Evolutionary conservation across 2,113 vertebrate species (phyloP), one percentile per base, ranked within the genome.

Genomic region (Eulacestoma nigropectus): DNA sequence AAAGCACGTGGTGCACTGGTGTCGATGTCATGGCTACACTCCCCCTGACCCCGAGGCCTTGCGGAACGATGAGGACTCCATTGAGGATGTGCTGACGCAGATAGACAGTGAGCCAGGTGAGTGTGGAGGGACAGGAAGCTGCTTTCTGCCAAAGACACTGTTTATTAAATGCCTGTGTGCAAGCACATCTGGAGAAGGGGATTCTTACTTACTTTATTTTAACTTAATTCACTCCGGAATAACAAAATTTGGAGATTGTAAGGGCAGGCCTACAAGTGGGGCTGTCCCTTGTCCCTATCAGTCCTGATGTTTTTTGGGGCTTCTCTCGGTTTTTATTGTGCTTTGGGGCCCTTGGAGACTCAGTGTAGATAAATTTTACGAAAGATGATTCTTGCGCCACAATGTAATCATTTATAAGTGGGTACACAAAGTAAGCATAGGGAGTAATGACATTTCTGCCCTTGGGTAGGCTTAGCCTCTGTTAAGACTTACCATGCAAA

Each of bases 61-160:
- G 69, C 96, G 94, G 26, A 97, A 62, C 0, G 99, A 99, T 0
- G 98, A 99, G 67, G 99, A 99, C 94, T 99, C 99, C 0, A 99
- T 99, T 4, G 99, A 99, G 92, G 99, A 99, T 2, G 99, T 99
- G 84, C 98, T 99, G 78, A 99, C 99, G 0, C 99, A 99, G 97
- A 99, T 99, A 13, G 99, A 99, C 97, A 99, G 95, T 5, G 99
- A 99, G 93, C 99, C 99, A 29, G 99, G 99, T 98, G 32, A 93
- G 97, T 16, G 3, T 3, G 22, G 6, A 6, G 47, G 16, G 6
- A 33, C 78, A 47, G 68, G 35, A 60, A 29, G 39, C 74, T 84
- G 32, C 53, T 65, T 50, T 22, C 37, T 87, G 41, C 44, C 60
- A 75, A 4, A 56, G 6, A 14, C 1, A 1, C 20, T 41, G 12